These are phyloP conservation scores for Rhamnusium bicolor DNA, from an alignment of 2,888 invertebrate genomes.

Conservation along the genomic window DNA sequence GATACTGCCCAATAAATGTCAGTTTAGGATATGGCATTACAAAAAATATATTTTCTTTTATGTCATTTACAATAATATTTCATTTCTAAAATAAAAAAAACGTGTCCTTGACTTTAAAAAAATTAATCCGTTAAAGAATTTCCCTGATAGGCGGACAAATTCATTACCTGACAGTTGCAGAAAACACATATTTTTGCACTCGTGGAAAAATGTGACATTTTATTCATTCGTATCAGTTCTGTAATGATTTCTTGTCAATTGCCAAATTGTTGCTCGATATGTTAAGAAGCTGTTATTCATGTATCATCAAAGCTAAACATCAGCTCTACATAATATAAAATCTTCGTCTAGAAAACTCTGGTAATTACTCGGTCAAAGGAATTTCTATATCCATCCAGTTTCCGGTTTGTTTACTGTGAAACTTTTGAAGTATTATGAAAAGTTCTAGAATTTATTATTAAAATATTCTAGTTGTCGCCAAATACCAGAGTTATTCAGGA, in stretches of 20 bases:
- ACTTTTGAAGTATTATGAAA: slow-evolving; percentile 28
- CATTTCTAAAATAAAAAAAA: too few relatives aligned
- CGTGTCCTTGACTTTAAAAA: too few relatives aligned
- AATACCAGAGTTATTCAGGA: slow-evolving; percentile 40
- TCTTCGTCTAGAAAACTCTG: slow-evolving; percentile 1
- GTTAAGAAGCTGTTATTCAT: background rate
- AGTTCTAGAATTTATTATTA: slow-evolving; percentile 48
- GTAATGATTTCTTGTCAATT: background rate
- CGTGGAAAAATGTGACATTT: too few relatives aligned
- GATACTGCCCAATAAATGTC: too few relatives aligned
- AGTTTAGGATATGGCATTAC: too few relatives aligned
- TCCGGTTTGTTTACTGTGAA: slow-evolving; percentile 29
- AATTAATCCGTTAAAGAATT: too few relatives aligned
- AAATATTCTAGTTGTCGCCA: slow-evolving; percentile 50
- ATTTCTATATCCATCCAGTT: slow-evolving; percentile 3
- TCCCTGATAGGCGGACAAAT: too few relatives aligned
- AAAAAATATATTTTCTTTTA: too few relatives aligned
- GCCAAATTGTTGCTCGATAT: background rate
- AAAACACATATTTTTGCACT: too few relatives aligned
- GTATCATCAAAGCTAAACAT: background rate
- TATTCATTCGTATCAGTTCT: too few relatives aligned
- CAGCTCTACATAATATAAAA: background rate
- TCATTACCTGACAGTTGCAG: too few relatives aligned
- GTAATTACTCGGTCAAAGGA: slow-evolving; percentile 14
- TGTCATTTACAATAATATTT: too few relatives aligned